phyloP scores from a whole-genome alignment of 2,888 invertebrate species.

The Blomia tropicalis region DNA sequence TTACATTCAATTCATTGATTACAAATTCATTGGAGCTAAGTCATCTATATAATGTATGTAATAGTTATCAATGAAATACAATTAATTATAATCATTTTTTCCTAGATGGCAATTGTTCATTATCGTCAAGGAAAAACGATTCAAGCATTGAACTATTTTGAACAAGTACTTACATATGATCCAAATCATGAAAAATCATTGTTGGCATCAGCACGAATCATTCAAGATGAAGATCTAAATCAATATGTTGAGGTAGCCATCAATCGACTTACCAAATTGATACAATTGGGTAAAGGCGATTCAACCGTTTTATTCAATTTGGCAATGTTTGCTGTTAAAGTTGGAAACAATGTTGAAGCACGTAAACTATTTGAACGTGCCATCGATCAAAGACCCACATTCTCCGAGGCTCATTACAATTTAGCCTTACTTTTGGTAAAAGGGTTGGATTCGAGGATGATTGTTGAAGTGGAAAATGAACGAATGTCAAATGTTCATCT shows the following conservation, averaged over 20 bases:
- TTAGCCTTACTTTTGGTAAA: constrained; percentile 24
- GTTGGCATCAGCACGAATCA: constrained; percentile 25
- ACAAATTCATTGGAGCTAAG: constrained; percentile 18
- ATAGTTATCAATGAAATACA: constrained; percentile 5
- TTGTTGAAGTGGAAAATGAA: background rate
- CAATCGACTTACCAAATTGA: constrained; percentile 19
- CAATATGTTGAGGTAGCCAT: constrained; percentile 17
- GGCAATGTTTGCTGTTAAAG: constrained; percentile 36
- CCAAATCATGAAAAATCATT: constrained; percentile 35
- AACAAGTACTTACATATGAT: constrained; percentile 33
- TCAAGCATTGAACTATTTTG: constrained; percentile 34
- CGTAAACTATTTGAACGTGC: constrained; percentile 34
- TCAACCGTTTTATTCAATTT: constrained; percentile 35
- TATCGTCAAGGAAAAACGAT: constrained; percentile 27
- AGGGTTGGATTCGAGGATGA: background rate
- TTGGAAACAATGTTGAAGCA: constrained; percentile 32
- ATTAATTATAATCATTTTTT: background rate
- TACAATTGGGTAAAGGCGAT: constrained; percentile 32
- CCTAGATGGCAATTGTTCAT: constrained; percentile 15
- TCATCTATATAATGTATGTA: constrained; percentile 26
- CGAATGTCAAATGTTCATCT: background rate
- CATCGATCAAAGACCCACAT: constrained; percentile 17
- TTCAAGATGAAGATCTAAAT: constrained; percentile 31
- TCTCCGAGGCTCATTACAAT: constrained; percentile 24
- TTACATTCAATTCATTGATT: background rate